Evolutionary conservation across 2,113 vertebrate genomes (phyloP).

Genomic region (Paramisgurnus dabryanus): DNA sequence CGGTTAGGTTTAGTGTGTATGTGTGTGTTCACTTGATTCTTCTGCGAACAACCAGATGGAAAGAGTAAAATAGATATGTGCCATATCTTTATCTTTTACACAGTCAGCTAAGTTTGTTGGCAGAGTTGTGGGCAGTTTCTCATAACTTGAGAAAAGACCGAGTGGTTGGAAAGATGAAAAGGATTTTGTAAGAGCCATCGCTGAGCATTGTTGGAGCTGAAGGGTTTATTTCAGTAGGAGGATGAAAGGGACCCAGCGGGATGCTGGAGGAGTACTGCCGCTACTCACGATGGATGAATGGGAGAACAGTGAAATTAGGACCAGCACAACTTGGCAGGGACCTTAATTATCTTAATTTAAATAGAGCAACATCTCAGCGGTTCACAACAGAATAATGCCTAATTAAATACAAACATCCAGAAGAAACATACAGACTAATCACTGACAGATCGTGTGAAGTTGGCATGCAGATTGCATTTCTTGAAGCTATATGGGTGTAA

Average conservation of each 20-base stretch:
- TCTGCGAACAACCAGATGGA: neutral
- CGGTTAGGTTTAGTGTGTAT: neutral
- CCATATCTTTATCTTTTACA: neutral
- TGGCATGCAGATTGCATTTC: neutral
- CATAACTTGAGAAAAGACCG: neutral
- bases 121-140: neutral
- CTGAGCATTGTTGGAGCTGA: slow-evolving; percentile 12
- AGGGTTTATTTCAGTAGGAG: neutral
- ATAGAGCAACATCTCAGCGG: neutral
- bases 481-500: too few species aligned
- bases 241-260: slow-evolving; percentile 3
- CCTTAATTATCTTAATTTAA: neutral
- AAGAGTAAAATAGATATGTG: neutral
- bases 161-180: neutral
- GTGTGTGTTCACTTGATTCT: neutral
- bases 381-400: slow-evolving; percentile 5
- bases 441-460: neutral
- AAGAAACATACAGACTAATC: slow-evolving; percentile 3
- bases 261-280: neutral
- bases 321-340: slow-evolving; percentile 1
- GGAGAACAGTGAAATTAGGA: slow-evolving; percentile 7
- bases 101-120: neutral
- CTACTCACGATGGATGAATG: neutral
- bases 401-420: neutral
- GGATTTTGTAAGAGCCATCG: neutral